phyloP scores from a whole-genome alignment of 2,113 vertebrate species.

The Regulus satrapa region DNA sequence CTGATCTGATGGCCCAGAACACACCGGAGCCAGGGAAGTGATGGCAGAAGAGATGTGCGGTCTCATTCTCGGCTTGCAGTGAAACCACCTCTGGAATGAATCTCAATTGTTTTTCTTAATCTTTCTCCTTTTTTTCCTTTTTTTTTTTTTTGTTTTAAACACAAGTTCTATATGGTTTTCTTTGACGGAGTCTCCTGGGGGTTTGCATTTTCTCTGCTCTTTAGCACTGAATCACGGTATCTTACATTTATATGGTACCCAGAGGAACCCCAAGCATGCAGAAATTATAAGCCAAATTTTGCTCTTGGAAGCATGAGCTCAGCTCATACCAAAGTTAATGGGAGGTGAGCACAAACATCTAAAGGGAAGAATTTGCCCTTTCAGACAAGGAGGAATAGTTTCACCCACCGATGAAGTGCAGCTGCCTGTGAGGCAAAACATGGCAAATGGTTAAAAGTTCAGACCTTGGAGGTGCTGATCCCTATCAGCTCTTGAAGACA shows the following conservation, averaged over 20 bases:
- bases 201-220: conserved; percentile 37
- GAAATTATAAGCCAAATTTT: conserved; percentile 50
- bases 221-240: conserved; percentile 39
- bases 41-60: neutral
- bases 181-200: neutral
- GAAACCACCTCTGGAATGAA: conserved; percentile 1
- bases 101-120: neutral
- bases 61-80: neutral
- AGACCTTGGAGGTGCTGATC: conserved; percentile 15
- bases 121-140: neutral
- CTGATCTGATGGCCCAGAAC: neutral
- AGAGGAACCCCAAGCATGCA: conserved; percentile 28
- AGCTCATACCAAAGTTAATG: conserved; percentile 56
- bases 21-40: neutral
- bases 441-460: conserved; percentile 40
- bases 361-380: conserved; percentile 48
- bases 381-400: conserved; percentile 13
- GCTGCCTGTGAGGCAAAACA: conserved; percentile 53
- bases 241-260: conserved; percentile 56
- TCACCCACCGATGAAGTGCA: conserved; percentile 11
- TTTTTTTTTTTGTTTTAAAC: neutral
- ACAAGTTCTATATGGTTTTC: conserved; percentile 6
- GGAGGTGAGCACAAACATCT: conserved; percentile 46
- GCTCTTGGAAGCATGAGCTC: conserved; percentile 58
- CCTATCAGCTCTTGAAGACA: conserved; percentile 28